Evolutionary conservation across 2,113 vertebrate species (phyloP).

Genomic region (Donacobius atricapilla): DNA sequence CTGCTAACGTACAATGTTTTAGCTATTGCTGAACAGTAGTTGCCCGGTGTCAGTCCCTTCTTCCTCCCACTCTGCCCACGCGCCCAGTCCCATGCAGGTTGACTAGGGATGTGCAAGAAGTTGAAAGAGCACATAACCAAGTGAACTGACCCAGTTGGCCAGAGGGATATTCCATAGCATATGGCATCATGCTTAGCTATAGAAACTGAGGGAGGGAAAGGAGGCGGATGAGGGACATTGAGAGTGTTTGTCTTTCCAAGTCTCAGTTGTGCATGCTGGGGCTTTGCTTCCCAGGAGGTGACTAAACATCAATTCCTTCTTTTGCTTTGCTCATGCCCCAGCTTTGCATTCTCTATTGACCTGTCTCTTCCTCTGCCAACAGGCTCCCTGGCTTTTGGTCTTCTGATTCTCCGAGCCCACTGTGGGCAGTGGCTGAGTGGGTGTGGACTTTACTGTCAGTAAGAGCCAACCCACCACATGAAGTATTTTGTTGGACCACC

Average conservation of each 20-base stretch:
- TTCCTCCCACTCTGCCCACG: background rate
- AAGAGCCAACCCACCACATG: background rate
- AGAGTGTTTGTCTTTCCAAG: background rate
- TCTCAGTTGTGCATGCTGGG: background rate
- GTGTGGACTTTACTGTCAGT: background rate
- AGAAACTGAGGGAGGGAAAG: background rate
- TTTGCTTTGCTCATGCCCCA: background rate
- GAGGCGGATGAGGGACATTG: background rate
- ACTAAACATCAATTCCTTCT: background rate
- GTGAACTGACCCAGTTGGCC: background rate
- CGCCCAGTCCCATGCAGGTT: fast-evolving
- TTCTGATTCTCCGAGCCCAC: background rate
- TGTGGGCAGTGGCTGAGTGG: background rate
- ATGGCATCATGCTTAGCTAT: background rate
- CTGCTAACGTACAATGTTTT: background rate
- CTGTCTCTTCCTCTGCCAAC: background rate
- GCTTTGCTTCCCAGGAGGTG: background rate
- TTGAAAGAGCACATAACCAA: background rate
- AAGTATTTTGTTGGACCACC: background rate
- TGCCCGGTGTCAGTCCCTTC: background rate
- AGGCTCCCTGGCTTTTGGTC: background rate
- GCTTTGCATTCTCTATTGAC: background rate
- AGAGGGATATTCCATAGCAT: background rate
- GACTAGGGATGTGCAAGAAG: background rate
- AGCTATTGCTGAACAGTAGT: background rate